Evolutionary conservation across 92 coral and sea anemone genomes (phyloP).

Genomic region (Epizoanthus scotinus): DNA sequence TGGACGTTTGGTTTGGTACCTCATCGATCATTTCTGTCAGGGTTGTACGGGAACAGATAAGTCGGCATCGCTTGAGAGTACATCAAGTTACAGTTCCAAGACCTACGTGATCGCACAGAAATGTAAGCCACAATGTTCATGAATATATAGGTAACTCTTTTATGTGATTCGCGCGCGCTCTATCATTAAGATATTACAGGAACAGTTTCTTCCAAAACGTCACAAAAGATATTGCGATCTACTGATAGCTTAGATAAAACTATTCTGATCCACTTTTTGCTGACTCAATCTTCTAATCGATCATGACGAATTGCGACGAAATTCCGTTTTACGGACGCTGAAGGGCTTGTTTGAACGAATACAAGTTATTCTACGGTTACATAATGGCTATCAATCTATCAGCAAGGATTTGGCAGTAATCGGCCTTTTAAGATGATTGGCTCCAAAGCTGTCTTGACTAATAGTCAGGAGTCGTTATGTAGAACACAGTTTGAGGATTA

Average conservation of each 20-base stretch:
- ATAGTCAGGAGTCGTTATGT: too few relatives aligned
- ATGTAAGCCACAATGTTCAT: not conserved
- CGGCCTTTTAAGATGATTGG: constrained; percentile 30
- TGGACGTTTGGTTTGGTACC: constrained; percentile 61
- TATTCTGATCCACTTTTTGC: not conserved
- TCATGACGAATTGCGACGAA: constrained; percentile 32
- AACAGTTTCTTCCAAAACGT: not conserved
- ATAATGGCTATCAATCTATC: constrained; percentile 34
- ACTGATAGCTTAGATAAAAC: not conserved
- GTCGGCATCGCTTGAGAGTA: constrained; percentile 7
- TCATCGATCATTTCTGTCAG: constrained; percentile 60
- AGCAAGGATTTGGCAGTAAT: constrained; percentile 28
- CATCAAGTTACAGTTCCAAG: constrained; percentile 19
- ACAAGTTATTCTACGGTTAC: not conserved
- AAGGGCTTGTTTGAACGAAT: constrained; percentile 9
- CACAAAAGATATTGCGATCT: not conserved
- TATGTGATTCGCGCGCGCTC: not conserved
- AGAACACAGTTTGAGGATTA: not conserved
- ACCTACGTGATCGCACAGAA: constrained; percentile 27
- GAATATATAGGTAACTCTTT: not conserved
- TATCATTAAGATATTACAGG: not conserved
- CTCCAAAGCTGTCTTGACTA: not conserved
- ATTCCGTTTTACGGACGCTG: constrained; percentile 16
- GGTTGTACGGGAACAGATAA: constrained; percentile 29
- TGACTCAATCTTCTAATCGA: constrained; percentile 17